phyloP scores from a whole-genome alignment of 1,140 invertebrate species.

The Trichonephila inaurata region DNA sequence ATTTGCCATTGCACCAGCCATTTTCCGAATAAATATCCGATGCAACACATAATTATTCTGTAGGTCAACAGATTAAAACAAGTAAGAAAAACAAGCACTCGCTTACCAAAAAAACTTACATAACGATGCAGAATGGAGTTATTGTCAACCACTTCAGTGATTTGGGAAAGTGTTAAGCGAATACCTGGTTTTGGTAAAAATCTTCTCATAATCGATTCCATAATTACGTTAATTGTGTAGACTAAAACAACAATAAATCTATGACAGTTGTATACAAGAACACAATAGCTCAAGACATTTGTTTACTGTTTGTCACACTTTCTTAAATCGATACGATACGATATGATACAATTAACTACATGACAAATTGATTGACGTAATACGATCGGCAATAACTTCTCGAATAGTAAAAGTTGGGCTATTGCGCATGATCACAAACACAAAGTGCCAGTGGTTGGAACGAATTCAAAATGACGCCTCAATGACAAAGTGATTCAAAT shows the following conservation, averaged over 20 bases:
- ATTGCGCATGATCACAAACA: too few species aligned
- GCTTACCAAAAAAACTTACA: background rate
- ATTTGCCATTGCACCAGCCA: background rate
- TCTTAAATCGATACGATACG: background rate
- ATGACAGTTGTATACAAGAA: background rate
- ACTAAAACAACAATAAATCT: background rate
- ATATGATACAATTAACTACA: too few species aligned
- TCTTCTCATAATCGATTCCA: constrained; percentile 9
- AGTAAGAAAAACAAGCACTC: background rate
- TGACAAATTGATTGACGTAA: background rate
- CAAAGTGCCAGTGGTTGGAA: too few species aligned
- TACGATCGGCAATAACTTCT: background rate
- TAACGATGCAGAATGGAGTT: background rate
- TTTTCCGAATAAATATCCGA: background rate
- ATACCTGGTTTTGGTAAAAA: background rate
- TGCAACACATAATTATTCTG: background rate
- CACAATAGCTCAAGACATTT: constrained; percentile 9
- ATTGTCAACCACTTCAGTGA: background rate
- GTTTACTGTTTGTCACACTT: background rate
- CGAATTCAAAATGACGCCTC: too few species aligned
- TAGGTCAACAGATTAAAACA: background rate
- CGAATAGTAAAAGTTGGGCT: too few species aligned
- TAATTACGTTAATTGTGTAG: background rate
- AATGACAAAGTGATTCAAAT: too few species aligned
- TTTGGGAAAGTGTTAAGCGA: background rate